Conservation (phyloP, 2,113 vertebrate genomes). For the Sigmodon hispidus region DNA sequence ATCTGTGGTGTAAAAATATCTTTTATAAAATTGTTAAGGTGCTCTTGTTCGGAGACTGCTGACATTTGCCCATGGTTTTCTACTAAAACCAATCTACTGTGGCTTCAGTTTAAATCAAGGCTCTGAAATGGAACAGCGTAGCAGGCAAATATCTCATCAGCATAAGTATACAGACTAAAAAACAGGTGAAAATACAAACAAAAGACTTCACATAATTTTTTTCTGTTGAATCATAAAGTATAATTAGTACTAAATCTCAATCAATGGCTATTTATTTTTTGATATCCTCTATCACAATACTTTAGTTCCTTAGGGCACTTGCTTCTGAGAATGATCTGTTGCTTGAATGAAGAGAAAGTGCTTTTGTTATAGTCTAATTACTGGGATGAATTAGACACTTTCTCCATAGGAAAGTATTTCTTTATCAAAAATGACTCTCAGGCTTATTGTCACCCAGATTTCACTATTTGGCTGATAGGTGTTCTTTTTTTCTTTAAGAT, state of each 20-base stretch:
- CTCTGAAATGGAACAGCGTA: background rate
- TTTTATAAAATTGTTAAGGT: background rate
- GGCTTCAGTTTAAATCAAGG: background rate
- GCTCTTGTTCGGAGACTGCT: background rate
- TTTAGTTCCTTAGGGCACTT: background rate
- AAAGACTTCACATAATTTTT: background rate
- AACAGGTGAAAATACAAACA: background rate
- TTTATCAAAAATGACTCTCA: background rate
- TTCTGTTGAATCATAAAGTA: background rate
- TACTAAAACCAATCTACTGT: background rate
- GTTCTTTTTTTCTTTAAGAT: background rate
- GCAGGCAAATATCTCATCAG: background rate
- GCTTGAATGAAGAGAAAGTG: background rate
- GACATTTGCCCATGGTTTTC: background rate
- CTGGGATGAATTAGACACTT: background rate
- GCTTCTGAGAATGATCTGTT: background rate
- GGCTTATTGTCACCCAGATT: background rate
- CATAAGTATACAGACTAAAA: background rate
- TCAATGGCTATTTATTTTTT: background rate
- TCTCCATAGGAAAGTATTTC: background rate
- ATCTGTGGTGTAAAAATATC: background rate
- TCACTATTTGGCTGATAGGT: background rate
- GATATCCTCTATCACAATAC: too few relatives aligned
- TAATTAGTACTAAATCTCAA: background rate
- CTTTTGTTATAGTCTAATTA: background rate